Conservation (phyloP, 2,888 invertebrate genomes). For the Drosophila prostipennis region DNA sequence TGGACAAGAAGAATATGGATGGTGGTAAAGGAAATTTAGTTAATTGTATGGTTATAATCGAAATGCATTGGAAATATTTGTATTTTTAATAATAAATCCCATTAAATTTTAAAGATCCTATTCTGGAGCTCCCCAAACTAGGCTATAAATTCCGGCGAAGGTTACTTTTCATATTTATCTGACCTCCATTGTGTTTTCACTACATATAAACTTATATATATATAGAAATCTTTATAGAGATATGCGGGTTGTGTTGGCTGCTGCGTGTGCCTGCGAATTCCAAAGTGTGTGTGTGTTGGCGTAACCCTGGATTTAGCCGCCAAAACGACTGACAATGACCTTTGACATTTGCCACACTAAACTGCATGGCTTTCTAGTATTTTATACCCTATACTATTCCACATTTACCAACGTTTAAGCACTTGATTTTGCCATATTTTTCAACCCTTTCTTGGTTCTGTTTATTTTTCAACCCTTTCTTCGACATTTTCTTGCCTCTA, state of each 20-base stretch:
- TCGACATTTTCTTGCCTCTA: not conserved
- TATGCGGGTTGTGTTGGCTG: constrained; percentile 19
- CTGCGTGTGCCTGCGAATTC: constrained; percentile 17
- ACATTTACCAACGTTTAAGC: not conserved
- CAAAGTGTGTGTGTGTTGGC: constrained; percentile 30
- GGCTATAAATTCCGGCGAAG: not conserved
- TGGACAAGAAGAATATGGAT: not conserved
- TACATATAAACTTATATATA: not conserved
- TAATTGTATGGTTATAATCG: no score
- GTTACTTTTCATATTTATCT: constrained; percentile 1
- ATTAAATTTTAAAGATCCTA: no score
- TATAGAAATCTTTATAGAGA: not conserved
- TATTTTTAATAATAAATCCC: not conserved
- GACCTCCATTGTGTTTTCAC: no score
- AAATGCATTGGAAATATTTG: no score
- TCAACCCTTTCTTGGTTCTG: not conserved
- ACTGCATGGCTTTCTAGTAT: constrained; percentile 19
- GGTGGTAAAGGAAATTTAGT: not conserved
- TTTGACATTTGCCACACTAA: constrained; percentile 59
- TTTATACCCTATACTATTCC: not conserved
- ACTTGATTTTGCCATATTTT: not conserved
- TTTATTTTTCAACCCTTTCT: not conserved
- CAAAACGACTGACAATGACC: constrained; percentile 64
- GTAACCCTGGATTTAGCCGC: constrained; percentile 60
- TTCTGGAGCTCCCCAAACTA: not conserved